A percentile compares a stretch with the other conserved stretches of the same genome.
Evolutionary conservation across 2,113 vertebrate species (phyloP).

Genomic region (Aphyosemion australe): DNA sequence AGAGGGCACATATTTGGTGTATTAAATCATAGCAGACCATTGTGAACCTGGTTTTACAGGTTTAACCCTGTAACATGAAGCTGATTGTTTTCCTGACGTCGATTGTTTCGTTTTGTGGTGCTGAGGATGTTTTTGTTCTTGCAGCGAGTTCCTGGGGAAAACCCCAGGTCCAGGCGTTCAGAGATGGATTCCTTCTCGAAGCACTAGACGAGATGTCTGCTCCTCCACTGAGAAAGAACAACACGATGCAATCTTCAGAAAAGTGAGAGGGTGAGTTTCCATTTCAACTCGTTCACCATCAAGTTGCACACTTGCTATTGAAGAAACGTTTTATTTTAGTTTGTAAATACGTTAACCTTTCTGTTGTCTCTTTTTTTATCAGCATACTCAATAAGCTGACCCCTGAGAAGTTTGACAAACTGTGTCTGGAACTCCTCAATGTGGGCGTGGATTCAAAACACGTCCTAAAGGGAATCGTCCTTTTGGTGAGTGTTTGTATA

Average conservation of each 20-base stretch:
- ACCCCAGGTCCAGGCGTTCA: slow-evolving; percentile 98
- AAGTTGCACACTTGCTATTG: not conserved
- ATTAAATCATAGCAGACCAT: too few species aligned
- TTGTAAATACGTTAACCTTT: not conserved
- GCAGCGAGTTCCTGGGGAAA: slow-evolving; percentile 99
- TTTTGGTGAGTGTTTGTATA: slow-evolving; percentile 87
- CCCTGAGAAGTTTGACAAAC: slow-evolving; percentile 99
- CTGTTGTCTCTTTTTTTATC: not conserved
- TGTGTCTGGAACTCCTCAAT: slow-evolving; percentile 99
- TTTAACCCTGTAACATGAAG: too few species aligned
- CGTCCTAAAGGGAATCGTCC: slow-evolving; percentile 99
- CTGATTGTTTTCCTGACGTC: too few species aligned
- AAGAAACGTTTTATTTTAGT: not conserved
- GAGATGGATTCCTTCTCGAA: slow-evolving; percentile 99
- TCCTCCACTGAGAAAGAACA: slow-evolving; percentile 96
- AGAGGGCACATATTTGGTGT: too few species aligned
- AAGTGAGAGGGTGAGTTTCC: slow-evolving; percentile 95
- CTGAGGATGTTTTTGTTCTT: slow-evolving; percentile 14
- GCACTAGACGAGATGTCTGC: slow-evolving; percentile 99
- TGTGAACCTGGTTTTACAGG: too few species aligned
- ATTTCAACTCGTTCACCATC: not conserved
- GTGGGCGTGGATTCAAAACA: slow-evolving; percentile 98
- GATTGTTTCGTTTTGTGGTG: not conserved
- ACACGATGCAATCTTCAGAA: slow-evolving; percentile 98
- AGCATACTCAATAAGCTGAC: slow-evolving; percentile 99